These are phyloP conservation scores for Diaphora mendica DNA, from an alignment of 2,888 invertebrate genomes.

Conservation along the genomic window DNA sequence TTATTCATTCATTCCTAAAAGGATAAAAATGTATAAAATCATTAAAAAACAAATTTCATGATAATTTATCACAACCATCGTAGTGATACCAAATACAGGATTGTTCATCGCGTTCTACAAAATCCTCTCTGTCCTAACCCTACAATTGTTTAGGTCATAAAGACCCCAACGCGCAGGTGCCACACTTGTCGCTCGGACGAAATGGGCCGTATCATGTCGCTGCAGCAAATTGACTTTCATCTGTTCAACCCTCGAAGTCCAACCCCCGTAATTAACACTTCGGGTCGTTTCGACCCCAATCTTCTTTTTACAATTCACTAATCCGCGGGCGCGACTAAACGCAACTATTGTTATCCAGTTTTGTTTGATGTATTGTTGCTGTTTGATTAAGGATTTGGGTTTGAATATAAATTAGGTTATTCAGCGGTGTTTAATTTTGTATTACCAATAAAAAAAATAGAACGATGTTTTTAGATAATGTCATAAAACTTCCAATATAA, in stretches of 20 bases:
- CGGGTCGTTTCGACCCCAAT: conserved; percentile 77
- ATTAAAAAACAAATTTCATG: too few relatives aligned
- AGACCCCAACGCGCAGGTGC: conserved; percentile 82
- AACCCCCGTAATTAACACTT: conserved; percentile 87
- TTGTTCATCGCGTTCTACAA: conserved; percentile 43
- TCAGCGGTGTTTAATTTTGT: conserved; percentile 30
- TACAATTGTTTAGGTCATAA: conserved; percentile 70
- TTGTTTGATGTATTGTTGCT: conserved; percentile 64
- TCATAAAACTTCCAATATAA: neutral
- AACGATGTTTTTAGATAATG: neutral
- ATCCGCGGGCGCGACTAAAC: conserved; percentile 84
- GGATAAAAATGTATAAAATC: too few relatives aligned
- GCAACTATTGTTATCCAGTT: conserved; percentile 71
- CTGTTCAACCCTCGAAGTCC: conserved; percentile 80
- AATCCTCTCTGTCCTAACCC: conserved; percentile 53
- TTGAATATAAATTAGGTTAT: conserved; percentile 41
- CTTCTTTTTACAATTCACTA: conserved; percentile 84
- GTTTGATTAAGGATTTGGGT: conserved; percentile 56
- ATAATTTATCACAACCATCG: conserved; percentile 19
- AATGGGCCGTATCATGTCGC: conserved; percentile 89
- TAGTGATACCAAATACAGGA: conserved; percentile 26
- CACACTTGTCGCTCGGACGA: conserved; percentile 84
- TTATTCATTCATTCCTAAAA: too few relatives aligned
- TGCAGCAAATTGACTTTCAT: conserved; percentile 89
- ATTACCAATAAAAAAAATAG: neutral